Conservation (phyloP, 2,797 vertebrate species). For the Phalloptychus januarius region DNA sequence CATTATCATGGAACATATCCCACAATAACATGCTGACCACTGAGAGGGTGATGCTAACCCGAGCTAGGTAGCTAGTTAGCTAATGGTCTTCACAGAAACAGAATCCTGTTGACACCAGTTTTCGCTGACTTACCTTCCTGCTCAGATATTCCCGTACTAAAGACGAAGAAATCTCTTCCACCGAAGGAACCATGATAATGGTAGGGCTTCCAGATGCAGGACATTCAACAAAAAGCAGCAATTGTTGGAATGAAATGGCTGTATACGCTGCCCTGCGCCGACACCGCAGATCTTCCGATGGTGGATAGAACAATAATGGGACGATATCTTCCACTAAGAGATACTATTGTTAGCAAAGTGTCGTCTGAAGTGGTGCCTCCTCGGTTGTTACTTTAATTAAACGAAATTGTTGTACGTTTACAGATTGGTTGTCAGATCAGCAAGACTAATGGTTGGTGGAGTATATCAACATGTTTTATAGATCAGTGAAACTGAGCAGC, state of each 20-base stretch:
- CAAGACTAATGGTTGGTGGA: neutral
- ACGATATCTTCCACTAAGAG: neutral
- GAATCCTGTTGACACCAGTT: neutral
- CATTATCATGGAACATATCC: neutral
- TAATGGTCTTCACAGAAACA: constrained; percentile 2
- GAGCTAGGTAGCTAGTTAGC: constrained; percentile 12
- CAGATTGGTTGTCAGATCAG: neutral
- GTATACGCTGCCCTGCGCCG: neutral
- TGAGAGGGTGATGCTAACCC: neutral
- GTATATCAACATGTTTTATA: neutral
- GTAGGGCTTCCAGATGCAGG: neutral
- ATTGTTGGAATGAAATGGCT: neutral
- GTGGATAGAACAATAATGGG: neutral
- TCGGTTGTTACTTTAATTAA: neutral
- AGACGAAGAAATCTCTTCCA: constrained; percentile 90
- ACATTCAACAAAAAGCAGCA: neutral
- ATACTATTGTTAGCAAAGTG: neutral
- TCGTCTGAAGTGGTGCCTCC: neutral
- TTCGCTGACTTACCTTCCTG: constrained; percentile 84
- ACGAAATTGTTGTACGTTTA: neutral
- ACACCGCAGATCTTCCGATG: neutral
- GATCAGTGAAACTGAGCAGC: constrained; percentile 4
- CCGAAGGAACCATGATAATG: constrained; percentile 67
- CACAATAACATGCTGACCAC: neutral
- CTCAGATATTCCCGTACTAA: constrained; percentile 92